Conservation (phyloP, 2,113 vertebrate species). For the Chloebia gouldiae region DNA sequence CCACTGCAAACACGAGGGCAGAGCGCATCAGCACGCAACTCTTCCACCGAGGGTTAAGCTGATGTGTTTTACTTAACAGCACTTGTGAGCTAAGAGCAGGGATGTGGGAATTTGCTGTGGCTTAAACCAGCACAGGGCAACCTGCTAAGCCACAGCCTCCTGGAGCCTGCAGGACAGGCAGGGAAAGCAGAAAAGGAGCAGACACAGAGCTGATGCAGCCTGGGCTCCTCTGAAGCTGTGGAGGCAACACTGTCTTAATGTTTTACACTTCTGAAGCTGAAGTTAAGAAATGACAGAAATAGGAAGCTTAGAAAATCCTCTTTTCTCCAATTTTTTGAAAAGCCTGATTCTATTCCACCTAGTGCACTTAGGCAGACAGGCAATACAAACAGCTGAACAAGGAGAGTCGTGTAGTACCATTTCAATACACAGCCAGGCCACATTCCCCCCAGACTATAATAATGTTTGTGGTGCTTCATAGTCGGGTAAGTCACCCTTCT, state of each 20-base stretch:
- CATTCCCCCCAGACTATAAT: not conserved
- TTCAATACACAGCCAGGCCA: not conserved
- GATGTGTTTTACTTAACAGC: constrained; percentile 26
- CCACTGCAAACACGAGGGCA: not conserved
- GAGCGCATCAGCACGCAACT: not conserved
- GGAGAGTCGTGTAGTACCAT: rapidly evolving
- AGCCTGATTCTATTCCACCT: not conserved
- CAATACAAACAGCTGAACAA: not conserved
- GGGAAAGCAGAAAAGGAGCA: not conserved
- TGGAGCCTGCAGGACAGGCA: not conserved
- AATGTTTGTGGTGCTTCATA: not conserved
- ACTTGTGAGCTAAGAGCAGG: constrained; percentile 1
- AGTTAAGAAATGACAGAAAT: not conserved
- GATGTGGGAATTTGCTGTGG: not conserved
- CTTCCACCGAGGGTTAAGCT: not conserved
- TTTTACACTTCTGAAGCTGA: not conserved
- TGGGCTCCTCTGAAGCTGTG: not conserved
- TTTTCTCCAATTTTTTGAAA: not conserved
- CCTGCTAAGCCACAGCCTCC: not conserved
- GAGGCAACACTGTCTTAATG: not conserved
- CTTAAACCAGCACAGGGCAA: not conserved
- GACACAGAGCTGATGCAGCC: rapidly evolving
- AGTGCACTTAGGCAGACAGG: not conserved
- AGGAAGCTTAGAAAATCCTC: not conserved
- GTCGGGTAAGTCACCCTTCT: not conserved